Percentiles rank a stretch among this genome's conserved stretches.
phyloP scores from a whole-genome alignment of 2,888 invertebrate species.

The Thecophora atra region DNA sequence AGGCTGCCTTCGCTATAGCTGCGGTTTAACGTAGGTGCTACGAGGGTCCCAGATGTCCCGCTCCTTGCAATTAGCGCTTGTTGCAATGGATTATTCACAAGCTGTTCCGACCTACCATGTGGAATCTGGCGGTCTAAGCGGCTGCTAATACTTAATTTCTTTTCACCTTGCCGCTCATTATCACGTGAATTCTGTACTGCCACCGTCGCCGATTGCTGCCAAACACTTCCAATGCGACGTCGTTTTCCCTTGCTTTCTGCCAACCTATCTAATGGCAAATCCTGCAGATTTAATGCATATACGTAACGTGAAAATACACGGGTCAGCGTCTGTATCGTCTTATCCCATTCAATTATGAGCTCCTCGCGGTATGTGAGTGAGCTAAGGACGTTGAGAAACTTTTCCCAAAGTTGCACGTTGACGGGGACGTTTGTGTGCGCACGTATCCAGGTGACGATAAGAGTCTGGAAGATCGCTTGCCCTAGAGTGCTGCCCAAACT shows the following conservation, averaged over 20 bases:
- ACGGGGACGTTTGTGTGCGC: slow-evolving; percentile 95
- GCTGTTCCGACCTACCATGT: slow-evolving; percentile 36
- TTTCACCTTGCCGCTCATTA: slow-evolving; percentile 51
- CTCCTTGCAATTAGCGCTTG: slow-evolving; percentile 16
- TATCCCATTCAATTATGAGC: slow-evolving; percentile 95
- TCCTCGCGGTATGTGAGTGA: slow-evolving; percentile 94
- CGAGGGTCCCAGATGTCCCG: slow-evolving; percentile 44
- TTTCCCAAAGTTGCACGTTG: slow-evolving; percentile 90
- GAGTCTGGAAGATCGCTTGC: slow-evolving; percentile 88
- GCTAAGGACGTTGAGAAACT: slow-evolving; percentile 86
- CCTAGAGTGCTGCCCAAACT: slow-evolving; percentile 82
- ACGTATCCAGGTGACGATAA: slow-evolving; percentile 98
- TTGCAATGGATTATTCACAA: slow-evolving; percentile 48
- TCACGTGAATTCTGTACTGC: slow-evolving; percentile 42
- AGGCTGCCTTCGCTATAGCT: slow-evolving; percentile 72
- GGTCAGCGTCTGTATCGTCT: slow-evolving; percentile 97
- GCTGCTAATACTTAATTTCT: slow-evolving; percentile 53
- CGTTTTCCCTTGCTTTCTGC: slow-evolving; percentile 82
- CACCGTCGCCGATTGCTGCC: slow-evolving; percentile 58
- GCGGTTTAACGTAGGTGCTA: slow-evolving; percentile 63
- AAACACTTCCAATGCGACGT: slow-evolving; percentile 67
- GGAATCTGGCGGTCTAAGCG: slow-evolving; percentile 55
- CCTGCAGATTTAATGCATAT: slow-evolving; percentile 90
- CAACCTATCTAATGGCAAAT: slow-evolving; percentile 81
- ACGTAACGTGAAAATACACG: slow-evolving; percentile 94